phyloP scores from a whole-genome alignment of 2,113 vertebrate species.

The Peromyscus leucopus region DNA sequence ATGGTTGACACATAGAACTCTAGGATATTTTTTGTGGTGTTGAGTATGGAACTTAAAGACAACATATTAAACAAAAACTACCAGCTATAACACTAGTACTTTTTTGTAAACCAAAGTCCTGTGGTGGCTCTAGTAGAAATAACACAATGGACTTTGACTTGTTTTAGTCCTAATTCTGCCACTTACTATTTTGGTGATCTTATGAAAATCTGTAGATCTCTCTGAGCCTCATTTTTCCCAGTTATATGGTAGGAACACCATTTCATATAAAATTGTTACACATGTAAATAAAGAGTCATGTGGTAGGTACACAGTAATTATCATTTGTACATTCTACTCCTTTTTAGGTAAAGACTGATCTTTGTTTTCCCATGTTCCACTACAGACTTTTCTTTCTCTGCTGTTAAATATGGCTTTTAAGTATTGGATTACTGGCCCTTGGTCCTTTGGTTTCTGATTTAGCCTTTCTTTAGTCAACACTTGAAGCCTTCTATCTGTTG shows the following conservation, averaged over 20 bases:
- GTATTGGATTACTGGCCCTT: constrained; percentile 17
- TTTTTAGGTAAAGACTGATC: not conserved
- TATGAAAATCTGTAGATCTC: not conserved
- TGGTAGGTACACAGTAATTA: not conserved
- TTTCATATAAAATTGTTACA: not conserved
- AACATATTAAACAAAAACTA: not conserved
- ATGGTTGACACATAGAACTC: not conserved
- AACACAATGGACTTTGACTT: not conserved
- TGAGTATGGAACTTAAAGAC: not conserved
- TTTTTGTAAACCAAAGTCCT: not conserved
- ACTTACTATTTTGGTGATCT: constrained; percentile 6
- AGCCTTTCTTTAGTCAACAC: constrained; percentile 4
- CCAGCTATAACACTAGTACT: not conserved
- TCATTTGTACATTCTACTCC: not conserved
- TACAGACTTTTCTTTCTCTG: not conserved
- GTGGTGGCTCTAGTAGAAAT: not conserved
- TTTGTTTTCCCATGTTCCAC: not conserved
- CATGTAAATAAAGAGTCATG: not conserved
- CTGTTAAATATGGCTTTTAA: not conserved
- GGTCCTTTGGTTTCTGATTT: constrained; percentile 26
- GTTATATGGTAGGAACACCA: not conserved
- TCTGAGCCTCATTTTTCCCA: constrained; percentile 42
- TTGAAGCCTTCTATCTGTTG: not conserved
- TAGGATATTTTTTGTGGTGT: not conserved
- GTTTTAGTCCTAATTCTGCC: constrained; percentile 3